Conservation (phyloP, 23 tunicate species). For the Styela plicata region DNA sequence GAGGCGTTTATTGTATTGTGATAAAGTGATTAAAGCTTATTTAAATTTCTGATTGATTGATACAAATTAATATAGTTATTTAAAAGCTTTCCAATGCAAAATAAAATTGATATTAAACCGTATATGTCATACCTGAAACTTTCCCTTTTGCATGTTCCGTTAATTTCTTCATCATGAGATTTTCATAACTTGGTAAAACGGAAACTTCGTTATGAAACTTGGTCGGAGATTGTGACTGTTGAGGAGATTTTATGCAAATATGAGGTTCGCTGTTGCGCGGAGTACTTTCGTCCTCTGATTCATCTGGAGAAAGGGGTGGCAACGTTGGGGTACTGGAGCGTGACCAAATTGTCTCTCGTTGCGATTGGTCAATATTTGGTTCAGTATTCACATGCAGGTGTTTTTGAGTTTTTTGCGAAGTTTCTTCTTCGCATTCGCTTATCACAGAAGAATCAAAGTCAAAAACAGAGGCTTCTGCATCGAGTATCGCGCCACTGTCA, state of each 20-base stretch:
- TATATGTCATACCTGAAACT: not conserved
- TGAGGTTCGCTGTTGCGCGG: slow-evolving; percentile 1
- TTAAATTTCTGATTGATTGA: no score
- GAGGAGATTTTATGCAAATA: not conserved
- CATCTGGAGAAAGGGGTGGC: slow-evolving; percentile 59
- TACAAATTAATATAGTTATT: no score
- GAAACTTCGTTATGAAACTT: not conserved
- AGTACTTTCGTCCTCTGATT: slow-evolving; percentile 36
- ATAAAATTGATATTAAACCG: not conserved
- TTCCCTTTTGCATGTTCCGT: not conserved
- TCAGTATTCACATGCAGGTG: not conserved
- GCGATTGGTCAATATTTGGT: not conserved
- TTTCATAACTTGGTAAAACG: slow-evolving; percentile 7
- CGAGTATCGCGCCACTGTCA: slow-evolving; percentile 91
- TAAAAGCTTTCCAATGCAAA: no score
- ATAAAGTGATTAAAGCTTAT: no score
- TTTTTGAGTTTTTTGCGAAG: not conserved
- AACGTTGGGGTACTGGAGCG: slow-evolving; percentile 75
- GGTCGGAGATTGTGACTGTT: not conserved
- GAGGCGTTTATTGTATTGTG: no score
- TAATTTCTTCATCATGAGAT: slow-evolving; percentile 8
- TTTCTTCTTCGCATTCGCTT: slow-evolving; percentile 8
- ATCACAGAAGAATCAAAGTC: slow-evolving; percentile 72
- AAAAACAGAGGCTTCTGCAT: slow-evolving; percentile 68
- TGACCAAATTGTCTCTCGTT: slow-evolving; percentile 20